phyloP scores from a whole-genome alignment of 2,113 vertebrate species.

The Siniperca knerii region DNA sequence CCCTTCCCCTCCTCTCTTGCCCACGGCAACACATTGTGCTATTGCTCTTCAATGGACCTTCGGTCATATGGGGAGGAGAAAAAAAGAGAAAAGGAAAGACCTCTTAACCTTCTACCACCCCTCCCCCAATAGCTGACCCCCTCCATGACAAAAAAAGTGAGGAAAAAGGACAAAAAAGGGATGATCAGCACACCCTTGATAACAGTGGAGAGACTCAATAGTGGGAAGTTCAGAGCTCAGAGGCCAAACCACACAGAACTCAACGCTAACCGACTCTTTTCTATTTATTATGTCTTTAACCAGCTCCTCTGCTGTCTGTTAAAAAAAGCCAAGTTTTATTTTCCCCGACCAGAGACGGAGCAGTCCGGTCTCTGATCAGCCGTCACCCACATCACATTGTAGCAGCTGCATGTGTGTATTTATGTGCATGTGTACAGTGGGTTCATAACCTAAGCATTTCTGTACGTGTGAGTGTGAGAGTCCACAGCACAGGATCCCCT shows the following conservation, averaged over 20 bases:
- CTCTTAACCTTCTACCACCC: constrained; percentile 79
- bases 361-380: constrained; percentile 71
- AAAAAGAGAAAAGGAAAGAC: constrained; percentile 67
- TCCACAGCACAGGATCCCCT: constrained; percentile 69
- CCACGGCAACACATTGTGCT: constrained; percentile 80
- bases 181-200: constrained; percentile 31
- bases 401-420: constrained; percentile 67
- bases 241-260: constrained; percentile 59
- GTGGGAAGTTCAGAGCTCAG: constrained; percentile 24
- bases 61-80: constrained; percentile 67
- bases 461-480: constrained; percentile 48
- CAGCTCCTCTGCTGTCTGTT: constrained; percentile 52
- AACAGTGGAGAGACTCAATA: constrained; percentile 32
- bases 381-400: constrained; percentile 71
- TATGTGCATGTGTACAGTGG: constrained; percentile 55
- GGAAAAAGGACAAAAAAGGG: constrained; percentile 28
- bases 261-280: constrained; percentile 48
- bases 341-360: constrained; percentile 55
- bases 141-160: constrained; percentile 38
- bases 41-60: constrained; percentile 75
- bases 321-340: constrained; percentile 66
- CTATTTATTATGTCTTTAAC: constrained; percentile 76
- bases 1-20: constrained; percentile 61
- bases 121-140: constrained; percentile 49
- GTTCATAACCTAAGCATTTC: constrained; percentile 64